Evolutionary conservation across 92 coral and sea anemone species (phyloP), one percentile per base, ranked within the genome.

Genomic region (Phenganax marumi): DNA sequence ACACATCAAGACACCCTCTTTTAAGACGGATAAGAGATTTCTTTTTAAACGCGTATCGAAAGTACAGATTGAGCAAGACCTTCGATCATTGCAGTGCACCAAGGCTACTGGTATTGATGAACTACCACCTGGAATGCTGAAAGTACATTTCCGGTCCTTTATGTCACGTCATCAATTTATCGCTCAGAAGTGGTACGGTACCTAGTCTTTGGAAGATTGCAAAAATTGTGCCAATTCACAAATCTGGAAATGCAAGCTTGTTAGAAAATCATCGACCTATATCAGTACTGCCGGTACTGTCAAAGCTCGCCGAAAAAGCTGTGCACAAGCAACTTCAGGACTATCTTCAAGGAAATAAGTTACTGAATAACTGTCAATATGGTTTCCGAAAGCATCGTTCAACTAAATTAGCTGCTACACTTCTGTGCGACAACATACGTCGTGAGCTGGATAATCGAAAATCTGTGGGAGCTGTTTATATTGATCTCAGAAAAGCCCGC

Each of bases 71-170:
- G 66, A 60, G 66, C 66, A 60, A n/a, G 7, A 60, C 24, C 66
- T 60, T 60, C 66, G 24, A 60, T 60, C 66, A 21, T 12, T 60
- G 26, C 24, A 60, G 66, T 33, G 24, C 26, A 60, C 66, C 26
- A 60, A 60, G 11, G 66, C 66, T 60, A 60, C 66, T n/a, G 66
- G 66, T 60, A 60, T 60, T 60, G 66, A 60, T 21, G 66, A 60
- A 60, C 26, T 60, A 10, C 66, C 24, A 60, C 66, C 66, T 3
- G 66, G 66, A 60, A 60, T 60, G 66, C 66, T 60, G 25, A 1
- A 47, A 68, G n/a, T 12, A 68, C n/a, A 68, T 68, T n/a, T 68
- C 49, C 22, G 50, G 52, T 13, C 74, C 74, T 47, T 17, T 68
- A 68, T 68, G 74, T 50, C 23, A 68, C 52, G 14, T 65, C 12